Evolutionary conservation across 2,888 invertebrate genomes (phyloP).

Genomic region (Eupithecia pulchellata): DNA sequence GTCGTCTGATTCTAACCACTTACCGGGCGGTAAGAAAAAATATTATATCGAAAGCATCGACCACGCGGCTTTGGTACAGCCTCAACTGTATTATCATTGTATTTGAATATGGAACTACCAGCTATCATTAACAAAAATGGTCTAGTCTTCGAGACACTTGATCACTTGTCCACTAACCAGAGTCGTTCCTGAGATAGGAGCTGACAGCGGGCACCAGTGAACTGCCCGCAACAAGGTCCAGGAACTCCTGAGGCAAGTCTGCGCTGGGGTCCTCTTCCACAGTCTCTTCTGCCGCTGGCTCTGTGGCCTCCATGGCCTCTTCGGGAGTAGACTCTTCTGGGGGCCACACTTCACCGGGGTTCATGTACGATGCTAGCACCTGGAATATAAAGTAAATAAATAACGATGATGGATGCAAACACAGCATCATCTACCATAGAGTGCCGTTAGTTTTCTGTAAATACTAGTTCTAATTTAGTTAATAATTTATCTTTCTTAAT

Average conservation of each 20-base stretch:
- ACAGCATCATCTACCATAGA: neutral
- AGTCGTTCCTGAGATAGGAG: slow-evolving; percentile 96
- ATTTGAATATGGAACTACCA: neutral
- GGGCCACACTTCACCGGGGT: slow-evolving; percentile 87
- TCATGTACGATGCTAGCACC: slow-evolving; percentile 95
- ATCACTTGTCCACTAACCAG: slow-evolving; percentile 84
- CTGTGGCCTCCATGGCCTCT: slow-evolving; percentile 48
- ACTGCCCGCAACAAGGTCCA: slow-evolving; percentile 91
- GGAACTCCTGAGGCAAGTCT: slow-evolving; percentile 88
- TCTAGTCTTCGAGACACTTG: neutral
- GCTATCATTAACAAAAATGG: neutral
- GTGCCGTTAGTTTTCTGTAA: too few relatives aligned
- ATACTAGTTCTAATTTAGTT: too few relatives aligned
- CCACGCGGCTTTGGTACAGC: neutral
- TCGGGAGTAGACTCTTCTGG: slow-evolving; percentile 78
- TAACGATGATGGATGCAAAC: neutral
- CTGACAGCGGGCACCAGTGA: slow-evolving; percentile 94
- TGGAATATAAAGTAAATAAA: slow-evolving; percentile 51
- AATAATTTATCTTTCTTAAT: too few relatives aligned
- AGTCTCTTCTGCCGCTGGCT: slow-evolving; percentile 56
- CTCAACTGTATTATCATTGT: neutral
- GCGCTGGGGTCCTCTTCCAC: slow-evolving; percentile 56
- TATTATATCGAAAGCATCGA: too few relatives aligned
- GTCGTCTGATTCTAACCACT: too few relatives aligned
- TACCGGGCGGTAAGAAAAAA: too few relatives aligned